Base-by-base conservation (phyloP, 2,113 vertebrate genomes). In the Vireo altiloquus region DNA sequence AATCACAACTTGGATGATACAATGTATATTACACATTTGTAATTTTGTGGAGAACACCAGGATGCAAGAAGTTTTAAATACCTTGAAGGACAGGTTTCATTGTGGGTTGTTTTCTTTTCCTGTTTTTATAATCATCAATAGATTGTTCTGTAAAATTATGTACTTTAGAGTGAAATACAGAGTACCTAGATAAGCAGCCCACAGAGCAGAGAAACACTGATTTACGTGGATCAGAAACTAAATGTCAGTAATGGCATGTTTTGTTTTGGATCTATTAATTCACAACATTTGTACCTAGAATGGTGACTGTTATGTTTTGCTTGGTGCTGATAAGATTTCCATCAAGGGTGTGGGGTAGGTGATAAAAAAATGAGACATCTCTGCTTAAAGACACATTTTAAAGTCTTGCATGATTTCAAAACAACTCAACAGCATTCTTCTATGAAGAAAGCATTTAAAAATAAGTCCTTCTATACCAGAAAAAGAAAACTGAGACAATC, bases 231-330 rank as follows among this genome's bases (percentile, higher is more conserved):
- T 40, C 28, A n/a, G 61, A 77, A 37, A 27, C 7, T 42, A 39
- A 39, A 53, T 22, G 24, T 65, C 54, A 79, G 39, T 79, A 40
- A 21, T 28, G 1, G 24, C 18, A 15, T 0, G 1, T 46, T 57
- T 72, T 59, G 18, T 1, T 76, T 65, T 89, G 64, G 9, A 53
- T 61, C 54, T 44, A 6, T 80, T 61, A 33, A 27, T 63, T 81
- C 21, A 56, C 33, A 88, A 4, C 8, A 49, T 66, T 78, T 87
- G 7, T 77, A 24, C 20, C 25, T 56, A 59, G 50, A 81, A 54
- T 1, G 11, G n/a, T 74, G 20, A 70, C 15, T 1, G 1, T 44
- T 59, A 25, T 0, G 0, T 76, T 95, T 57, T 57, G 52, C 39
- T 69, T 71, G 81, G 21, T 66, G 52, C 35, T 75, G 72, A 0